Conservation (phyloP, 2,113 vertebrate genomes). For the Mus spicilegus region DNA sequence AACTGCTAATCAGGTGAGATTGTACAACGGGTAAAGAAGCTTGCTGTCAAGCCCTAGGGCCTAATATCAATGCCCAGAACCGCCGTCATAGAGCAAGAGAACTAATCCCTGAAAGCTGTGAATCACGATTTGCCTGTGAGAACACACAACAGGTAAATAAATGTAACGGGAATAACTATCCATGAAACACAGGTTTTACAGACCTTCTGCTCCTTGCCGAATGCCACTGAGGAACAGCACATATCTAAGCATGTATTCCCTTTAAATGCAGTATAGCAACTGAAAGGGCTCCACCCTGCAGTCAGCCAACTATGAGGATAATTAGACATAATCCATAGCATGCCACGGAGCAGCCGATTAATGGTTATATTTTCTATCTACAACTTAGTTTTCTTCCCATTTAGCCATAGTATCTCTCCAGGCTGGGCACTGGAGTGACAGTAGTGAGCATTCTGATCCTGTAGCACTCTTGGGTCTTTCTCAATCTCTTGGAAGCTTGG, state of each 20-base stretch:
- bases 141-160: neutral
- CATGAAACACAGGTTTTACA: neutral
- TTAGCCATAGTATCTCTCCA: neutral
- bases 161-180: neutral
- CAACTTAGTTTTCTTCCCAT: neutral
- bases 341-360: neutral
- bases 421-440: neutral
- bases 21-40: neutral
- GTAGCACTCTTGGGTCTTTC: neutral
- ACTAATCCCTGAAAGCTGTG: neutral
- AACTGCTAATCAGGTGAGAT: neutral
- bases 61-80: neutral
- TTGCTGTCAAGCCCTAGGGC: neutral
- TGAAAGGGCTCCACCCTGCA: neutral
- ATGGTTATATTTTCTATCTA: slow-evolving; percentile 10
- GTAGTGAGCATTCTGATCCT: neutral
- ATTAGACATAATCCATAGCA: neutral
- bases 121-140: neutral
- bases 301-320: neutral
- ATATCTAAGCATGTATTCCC: neutral
- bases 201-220: neutral
- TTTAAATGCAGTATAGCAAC: slow-evolving; percentile 19
- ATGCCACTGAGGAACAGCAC: neutral
- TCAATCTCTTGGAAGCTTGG: neutral
- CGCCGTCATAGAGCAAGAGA: no score